phyloP scores from a whole-genome alignment of 2,113 vertebrate genomes.

The Petroica traversi region DNA sequence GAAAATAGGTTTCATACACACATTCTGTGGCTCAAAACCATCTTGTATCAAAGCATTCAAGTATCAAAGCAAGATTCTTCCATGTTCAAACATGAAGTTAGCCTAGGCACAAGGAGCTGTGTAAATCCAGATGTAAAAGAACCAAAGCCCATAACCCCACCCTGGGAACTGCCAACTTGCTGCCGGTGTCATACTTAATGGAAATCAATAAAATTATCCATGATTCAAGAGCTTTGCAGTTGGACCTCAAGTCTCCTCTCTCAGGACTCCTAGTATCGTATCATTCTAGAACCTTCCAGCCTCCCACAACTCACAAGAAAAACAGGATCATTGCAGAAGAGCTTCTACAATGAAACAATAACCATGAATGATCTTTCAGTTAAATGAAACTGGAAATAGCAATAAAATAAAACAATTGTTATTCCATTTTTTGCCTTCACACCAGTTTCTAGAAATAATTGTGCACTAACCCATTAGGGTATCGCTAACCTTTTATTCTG shows the following conservation, averaged over 20 bases:
- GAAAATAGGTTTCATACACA: neutral
- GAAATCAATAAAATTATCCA: neutral
- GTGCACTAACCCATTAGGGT: neutral
- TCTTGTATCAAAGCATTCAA: neutral
- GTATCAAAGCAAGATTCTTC: neutral
- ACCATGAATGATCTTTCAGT: neutral
- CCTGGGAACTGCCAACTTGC: neutral
- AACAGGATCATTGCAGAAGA: neutral
- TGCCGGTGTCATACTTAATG: neutral
- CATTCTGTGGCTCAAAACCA: neutral
- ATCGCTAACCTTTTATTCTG: neutral
- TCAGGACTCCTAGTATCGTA: neutral
- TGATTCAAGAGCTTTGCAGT: neutral
- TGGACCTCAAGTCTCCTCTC: neutral
- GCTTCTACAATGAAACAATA: neutral
- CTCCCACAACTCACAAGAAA: neutral
- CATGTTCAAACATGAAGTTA: neutral
- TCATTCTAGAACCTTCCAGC: neutral
- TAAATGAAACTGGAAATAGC: neutral
- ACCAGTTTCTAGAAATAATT: neutral
- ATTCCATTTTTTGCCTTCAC: neutral
- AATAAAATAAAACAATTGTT: neutral
- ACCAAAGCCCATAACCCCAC: neutral
- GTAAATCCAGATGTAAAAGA: neutral
- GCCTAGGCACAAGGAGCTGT: neutral